Base-by-base conservation (phyloP, 2,113 vertebrate species). In the Brienomyrus longianalis region DNA sequence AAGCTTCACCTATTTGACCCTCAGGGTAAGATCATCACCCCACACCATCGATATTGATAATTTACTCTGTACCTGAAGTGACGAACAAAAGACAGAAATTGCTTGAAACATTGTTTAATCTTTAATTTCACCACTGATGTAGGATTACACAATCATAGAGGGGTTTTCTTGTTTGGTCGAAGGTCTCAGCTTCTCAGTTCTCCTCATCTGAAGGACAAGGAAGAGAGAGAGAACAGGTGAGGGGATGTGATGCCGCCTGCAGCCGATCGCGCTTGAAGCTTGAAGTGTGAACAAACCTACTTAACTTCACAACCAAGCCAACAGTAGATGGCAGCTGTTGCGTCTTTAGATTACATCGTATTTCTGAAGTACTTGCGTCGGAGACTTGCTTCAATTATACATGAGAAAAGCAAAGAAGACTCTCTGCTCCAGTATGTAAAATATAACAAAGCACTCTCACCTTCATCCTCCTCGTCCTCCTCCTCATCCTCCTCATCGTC, bases 401-500 rank as follows among this genome's bases (percentile, higher is more conserved):
- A 80, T 39, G 13, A 80, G 43, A 80, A 80, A 80, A 35, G 74
- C 7, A 43, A 11, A 35, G 13, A 31, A 31, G 27, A 70, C 9
- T 4, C 27, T 66, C 35, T 45, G 77, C 47, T 56, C 51, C 27
- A 56, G 13, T 56, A 35, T 7, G 27, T 31, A 27, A 62, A 56
- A 54, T 35, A 45, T 23, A 43, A 23, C 35, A 51, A 66, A 80
- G 31, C 5, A 21, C 50, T 7, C 54, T n/a, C 90, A 95, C 95
- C 96, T 91, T 96, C 96, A 50, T 97, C 98, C 77, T 99, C 98
- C 9, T 99, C 98, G 0, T 99, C 98, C 2, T 99, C 98, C 0
- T 99, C 98, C 0, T 99, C 98, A 0, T 99, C 98, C 0, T 99
- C 98, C 0, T 99, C 98, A 77, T 99, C 98, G 0, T 99, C 98